These are phyloP conservation scores for Rosalia funebris DNA, from an alignment of 2,888 invertebrate species.

Conservation along the genomic window DNA sequence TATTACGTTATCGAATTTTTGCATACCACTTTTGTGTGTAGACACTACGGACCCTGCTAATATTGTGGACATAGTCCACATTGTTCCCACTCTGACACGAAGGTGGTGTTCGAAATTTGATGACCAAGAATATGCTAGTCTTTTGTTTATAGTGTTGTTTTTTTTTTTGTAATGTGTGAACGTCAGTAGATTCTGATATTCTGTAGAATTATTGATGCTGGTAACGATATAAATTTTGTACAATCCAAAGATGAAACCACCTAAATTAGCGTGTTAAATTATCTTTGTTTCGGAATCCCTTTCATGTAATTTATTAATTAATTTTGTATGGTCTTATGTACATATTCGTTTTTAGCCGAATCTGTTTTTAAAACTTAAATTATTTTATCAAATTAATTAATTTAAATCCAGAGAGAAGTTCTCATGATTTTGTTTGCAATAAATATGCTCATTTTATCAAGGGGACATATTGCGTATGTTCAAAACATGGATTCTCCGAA, in stretches of 20 bases:
- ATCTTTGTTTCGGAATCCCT: conserved; percentile 36
- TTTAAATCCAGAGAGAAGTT: conserved; percentile 2
- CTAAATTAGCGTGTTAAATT: conserved; percentile 47
- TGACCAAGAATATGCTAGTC: conserved; percentile 54
- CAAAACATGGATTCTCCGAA: conserved; percentile 5
- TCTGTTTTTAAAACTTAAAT: conserved; percentile 31
- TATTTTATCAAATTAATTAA: conserved; percentile 22
- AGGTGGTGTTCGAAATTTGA: conserved; percentile 29
- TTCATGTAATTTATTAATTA: conserved; percentile 34
- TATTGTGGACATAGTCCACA: too few relatives aligned
- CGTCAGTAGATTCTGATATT: conserved; percentile 51
- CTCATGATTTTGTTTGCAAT: conserved; percentile 24
- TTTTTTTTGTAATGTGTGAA: conserved; percentile 47
- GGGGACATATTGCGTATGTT: conserved; percentile 14
- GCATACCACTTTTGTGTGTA: conserved; percentile 30
- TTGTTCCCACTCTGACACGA: conserved; percentile 8
- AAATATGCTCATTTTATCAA: conserved; percentile 39
- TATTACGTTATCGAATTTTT: conserved; percentile 28
- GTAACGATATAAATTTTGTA: conserved; percentile 56
- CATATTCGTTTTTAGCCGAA: conserved; percentile 40
- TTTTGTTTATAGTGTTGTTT: conserved; percentile 56
- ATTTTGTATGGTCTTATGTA: conserved; percentile 35
- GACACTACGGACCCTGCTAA: not conserved
- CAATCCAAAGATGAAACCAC: conserved; percentile 61
- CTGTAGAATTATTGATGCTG: conserved; percentile 39